Evolutionary conservation across 53 echinoderm and acorn worm genomes (phyloP).

Genomic region (Holothuria scabra): DNA sequence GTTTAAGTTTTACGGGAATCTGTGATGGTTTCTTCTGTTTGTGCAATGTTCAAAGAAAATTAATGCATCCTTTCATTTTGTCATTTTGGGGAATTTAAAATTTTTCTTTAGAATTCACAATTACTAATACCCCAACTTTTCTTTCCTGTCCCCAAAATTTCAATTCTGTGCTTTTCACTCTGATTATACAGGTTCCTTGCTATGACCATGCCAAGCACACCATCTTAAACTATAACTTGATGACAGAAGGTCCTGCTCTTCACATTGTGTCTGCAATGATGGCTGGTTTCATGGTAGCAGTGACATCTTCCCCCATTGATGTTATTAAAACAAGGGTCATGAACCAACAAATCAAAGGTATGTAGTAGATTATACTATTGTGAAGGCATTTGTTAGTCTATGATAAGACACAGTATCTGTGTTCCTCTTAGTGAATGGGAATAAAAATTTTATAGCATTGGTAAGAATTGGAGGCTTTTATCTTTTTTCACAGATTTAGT

Average conservation of each 20-base stretch:
- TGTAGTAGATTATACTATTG: not conserved
- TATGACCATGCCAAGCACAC: constrained; percentile 98
- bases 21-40: no score
- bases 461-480: no score
- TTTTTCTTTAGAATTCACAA: no score
- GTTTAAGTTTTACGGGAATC: no score
- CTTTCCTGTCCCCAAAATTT: not conserved
- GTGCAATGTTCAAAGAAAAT: no score
- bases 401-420: no score
- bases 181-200: constrained; percentile 66
- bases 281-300: constrained; percentile 88
- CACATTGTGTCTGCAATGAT: constrained; percentile 86
- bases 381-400: no score
- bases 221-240: constrained; percentile 77
- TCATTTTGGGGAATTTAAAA: no score
- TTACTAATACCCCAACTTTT: not conserved
- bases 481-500: no score
- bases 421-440: no score
- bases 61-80: no score
- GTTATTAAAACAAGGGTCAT: constrained; percentile 96
- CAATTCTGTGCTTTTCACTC: not conserved
- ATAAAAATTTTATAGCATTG: no score
- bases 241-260: constrained; percentile 87
- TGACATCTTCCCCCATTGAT: constrained; percentile 89
- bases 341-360: constrained; percentile 96